Evolutionary conservation across 1,140 invertebrate genomes (phyloP), one percentile per base, ranked within the genome.

Genomic region (Phenacoccus solenopsis): DNA sequence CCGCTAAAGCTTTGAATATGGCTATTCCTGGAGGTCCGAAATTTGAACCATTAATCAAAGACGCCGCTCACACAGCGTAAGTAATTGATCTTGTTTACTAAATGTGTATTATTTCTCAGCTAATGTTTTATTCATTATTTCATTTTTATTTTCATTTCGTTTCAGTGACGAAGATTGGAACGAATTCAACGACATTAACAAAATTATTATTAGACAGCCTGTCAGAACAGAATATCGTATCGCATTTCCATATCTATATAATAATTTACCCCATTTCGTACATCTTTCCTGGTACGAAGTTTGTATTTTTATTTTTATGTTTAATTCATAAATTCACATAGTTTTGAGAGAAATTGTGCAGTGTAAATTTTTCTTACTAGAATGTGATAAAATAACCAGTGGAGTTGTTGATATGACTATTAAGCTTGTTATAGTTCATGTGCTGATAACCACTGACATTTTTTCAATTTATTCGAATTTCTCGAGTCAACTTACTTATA

Each of bases 171-270:
- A 99, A 84, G 98, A 99, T 81, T 99, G 98, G 98, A 99, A 99
- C 82, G 98, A 99, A 81, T 99, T 99, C 76, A 99, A 99, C 82
- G 98, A 99, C 78, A 99, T 99, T 69, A 99, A 99, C 77, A 99
- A 99, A 80, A 98, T 99, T 74, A 99, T 99, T 70, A 99, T 99
- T 76, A 82, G 98, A 28, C 96, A 99, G 77, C 96, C 96, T 28
- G 94, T 99, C 73, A 85, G 98, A 71, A 99, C 98, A 5, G 98
- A 99, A 81, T 99, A 99, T 79, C 86, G 97, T 72, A 99, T 99
- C 78, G 97, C 97, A 2, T 99, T 99, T 81, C 97, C 98, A 1
- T 99, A 98, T 80, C 82, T 99, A 68, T 99, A 98, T 80, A 99
- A 99, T 79, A 99, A 98, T 77, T 87, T 98, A 84, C 96, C 96